phyloP scores from a whole-genome alignment of 2,888 invertebrate species.

The Cheilosia scutellata region DNA sequence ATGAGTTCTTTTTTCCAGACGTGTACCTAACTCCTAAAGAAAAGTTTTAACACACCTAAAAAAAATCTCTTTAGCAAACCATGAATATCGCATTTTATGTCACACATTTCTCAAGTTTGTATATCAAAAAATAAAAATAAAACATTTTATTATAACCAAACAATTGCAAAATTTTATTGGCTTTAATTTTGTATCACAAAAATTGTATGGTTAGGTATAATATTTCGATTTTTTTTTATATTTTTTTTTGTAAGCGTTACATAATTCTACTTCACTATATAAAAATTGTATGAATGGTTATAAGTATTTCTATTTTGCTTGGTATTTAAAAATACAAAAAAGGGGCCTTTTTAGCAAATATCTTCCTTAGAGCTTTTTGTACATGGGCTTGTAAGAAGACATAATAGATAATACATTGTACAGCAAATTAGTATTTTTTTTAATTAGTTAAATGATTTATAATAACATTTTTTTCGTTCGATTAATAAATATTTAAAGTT shows the following conservation, averaged over 20 bases:
- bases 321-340: constrained; percentile 48
- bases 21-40: background rate
- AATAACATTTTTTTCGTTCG: constrained; percentile 47
- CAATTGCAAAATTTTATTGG: constrained; percentile 69
- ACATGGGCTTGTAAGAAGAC: constrained; percentile 54
- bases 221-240: constrained; percentile 32
- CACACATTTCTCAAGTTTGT: constrained; percentile 46
- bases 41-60: background rate
- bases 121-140: constrained; percentile 77
- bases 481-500: constrained; percentile 24
- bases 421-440: constrained; percentile 41
- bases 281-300: constrained; percentile 61
- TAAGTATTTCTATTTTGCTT: constrained; percentile 42
- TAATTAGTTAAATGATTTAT: constrained; percentile 54
- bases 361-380: constrained; percentile 54
- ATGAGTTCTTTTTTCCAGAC: too few relatives aligned
- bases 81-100: constrained; percentile 81
- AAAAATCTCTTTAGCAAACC: constrained; percentile 5
- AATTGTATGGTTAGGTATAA: constrained; percentile 75
- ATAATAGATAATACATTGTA: constrained; percentile 24
- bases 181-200: constrained; percentile 80
- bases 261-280: constrained; percentile 63
- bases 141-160: constrained; percentile 73
- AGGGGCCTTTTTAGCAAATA: constrained; percentile 27
- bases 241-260: constrained; percentile 54